Evolutionary conservation across 1,140 invertebrate genomes (phyloP), one percentile per base, ranked within the genome.

Genomic region (Tetramorium alpestre): DNA sequence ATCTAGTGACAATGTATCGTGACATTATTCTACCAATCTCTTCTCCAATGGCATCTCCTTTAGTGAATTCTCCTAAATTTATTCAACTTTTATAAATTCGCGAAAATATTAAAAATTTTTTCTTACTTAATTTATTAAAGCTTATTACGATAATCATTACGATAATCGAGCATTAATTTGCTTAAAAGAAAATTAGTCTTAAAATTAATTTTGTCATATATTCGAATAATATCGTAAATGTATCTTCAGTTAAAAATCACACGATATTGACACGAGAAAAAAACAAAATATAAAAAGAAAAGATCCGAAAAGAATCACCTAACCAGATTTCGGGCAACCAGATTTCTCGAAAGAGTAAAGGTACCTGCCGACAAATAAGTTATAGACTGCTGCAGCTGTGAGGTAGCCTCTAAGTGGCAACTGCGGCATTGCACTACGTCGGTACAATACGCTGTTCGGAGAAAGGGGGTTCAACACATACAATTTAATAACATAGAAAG

Each of bases 401-500:
- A 75, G 80, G 86, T 60, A 54, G 84, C 65, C 47, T 69, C 64
- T 65, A 85, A 87, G 86, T 80, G 70, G 76, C 38, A 70, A 86
- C 69, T 92, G 86, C 80, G 86, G 88, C 54, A 78, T 65, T 82
- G 41, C 64, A 47, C 58, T 44, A 58, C 41, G n/a, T 67, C 56
- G 16, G 13, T 81, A 81, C 47, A 51, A 62, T 70, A 44, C 69
- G 41, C 28, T 60, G 28, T 28, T 62, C 49, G n/a, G 85, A 47
- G 64, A 77, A 84, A 90, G 85, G 81, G 87, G 87, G 84, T 90
- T 85, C 89, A 89, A 78, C 86, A 76, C 85, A 90, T 88, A 90
- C 92, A 92, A 93, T 94, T 94, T 94, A 94, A 94, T 94, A 94
- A 93, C 88, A 91, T 89, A 92, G 89, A 93, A 93, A 92, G 78